These are phyloP conservation scores for Scaptodrosophila lebanonensis DNA, from an alignment of 1,140 invertebrate species.

Conservation along the genomic window DNA sequence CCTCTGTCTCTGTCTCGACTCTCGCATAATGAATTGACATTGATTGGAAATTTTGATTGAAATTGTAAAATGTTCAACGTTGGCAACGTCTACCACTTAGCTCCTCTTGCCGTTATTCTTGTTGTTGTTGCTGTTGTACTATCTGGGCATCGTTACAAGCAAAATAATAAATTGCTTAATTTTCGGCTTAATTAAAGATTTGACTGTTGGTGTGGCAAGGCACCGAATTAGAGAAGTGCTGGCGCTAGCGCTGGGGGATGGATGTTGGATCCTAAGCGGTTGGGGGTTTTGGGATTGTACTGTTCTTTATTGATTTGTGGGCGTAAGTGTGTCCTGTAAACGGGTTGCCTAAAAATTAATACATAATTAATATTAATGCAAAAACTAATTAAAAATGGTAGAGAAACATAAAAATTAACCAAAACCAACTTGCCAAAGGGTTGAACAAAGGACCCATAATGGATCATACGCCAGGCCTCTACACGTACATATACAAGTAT, in stretches of 20 bases:
- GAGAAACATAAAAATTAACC: no score
- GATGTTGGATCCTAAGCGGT: no score
- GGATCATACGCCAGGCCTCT: no score
- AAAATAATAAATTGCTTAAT: constrained; percentile 67
- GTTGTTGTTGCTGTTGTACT: not conserved
- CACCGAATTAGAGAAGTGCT: no score
- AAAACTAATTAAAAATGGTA: no score
- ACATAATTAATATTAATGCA: constrained; percentile 1
- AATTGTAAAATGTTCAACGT: constrained; percentile 47
- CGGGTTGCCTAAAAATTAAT: constrained; percentile 5
- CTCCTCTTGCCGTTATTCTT: not conserved
- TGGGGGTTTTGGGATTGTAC: no score
- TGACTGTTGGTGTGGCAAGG: constrained; percentile 16
- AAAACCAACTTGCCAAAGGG: no score
- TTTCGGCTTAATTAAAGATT: constrained; percentile 70
- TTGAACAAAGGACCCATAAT: no score
- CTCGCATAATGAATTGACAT: constrained; percentile 76
- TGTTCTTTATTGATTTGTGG: constrained; percentile 13
- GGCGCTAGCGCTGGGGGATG: no score
- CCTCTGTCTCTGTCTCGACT: constrained; percentile 1
- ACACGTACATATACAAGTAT: no score
- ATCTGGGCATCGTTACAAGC: not conserved
- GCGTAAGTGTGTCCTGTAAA: no score
- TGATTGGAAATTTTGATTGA: constrained; percentile 77
- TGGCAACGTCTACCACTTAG: constrained; percentile 27